A percentile compares a stretch with the other conserved stretches of the same genome.
Conservation (phyloP, 64 coral and sea anemone genomes). For the Montipora sp. region DNA sequence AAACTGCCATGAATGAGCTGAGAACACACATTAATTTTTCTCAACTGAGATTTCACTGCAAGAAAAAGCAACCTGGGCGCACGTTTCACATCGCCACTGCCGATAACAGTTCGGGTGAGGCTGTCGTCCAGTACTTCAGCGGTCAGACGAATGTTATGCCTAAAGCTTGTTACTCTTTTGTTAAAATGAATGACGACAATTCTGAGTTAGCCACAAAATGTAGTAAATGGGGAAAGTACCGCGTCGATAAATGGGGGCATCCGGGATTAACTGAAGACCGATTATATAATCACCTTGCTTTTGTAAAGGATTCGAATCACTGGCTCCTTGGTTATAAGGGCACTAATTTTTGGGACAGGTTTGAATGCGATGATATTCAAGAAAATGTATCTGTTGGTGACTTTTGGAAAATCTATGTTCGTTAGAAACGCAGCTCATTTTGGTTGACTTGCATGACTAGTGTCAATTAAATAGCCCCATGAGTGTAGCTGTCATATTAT, state of each 20-base stretch:
- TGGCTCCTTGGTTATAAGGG: neutral
- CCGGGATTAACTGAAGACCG: neutral
- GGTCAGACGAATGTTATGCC: neutral
- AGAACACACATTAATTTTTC: neutral
- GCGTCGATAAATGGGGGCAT: constrained; percentile 18
- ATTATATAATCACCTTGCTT: neutral
- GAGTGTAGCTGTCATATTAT: too few species aligned
- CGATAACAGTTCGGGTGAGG: constrained; percentile 14
- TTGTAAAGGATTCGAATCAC: neutral
- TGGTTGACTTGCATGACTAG: too few species aligned
- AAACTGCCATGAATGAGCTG: constrained; percentile 1
- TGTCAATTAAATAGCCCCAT: neutral
- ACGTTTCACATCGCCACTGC: constrained; percentile 15
- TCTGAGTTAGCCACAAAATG: neutral
- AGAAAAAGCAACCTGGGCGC: neutral
- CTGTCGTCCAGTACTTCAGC: constrained; percentile 32
- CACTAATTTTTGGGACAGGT: too few species aligned
- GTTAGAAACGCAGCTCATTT: neutral
- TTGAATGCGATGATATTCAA: constrained; percentile 1
- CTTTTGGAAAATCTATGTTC: constrained; percentile 22
- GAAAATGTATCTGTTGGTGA: neutral
- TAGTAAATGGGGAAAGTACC: neutral
- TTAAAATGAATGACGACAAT: neutral
- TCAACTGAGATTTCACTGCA: constrained; percentile 21
- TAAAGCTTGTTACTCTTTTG: neutral